Conservation (phyloP, 2,797 vertebrate genomes). For the Siniperca scherzeri region DNA sequence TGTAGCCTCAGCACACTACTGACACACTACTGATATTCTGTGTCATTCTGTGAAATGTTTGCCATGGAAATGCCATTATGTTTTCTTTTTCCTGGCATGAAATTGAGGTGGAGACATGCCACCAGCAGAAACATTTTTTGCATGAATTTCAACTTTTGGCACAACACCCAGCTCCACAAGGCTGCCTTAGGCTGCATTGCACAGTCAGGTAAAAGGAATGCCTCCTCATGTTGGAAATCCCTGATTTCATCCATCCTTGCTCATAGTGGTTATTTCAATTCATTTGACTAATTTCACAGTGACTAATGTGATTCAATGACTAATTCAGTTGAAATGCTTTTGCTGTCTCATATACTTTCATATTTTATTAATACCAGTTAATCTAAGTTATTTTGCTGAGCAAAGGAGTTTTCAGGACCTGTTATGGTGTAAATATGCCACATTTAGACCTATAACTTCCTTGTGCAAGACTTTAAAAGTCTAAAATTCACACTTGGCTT, state of each 20-base stretch:
- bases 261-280: neutral
- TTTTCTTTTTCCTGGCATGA: constrained; percentile 4
- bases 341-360: neutral
- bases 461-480: neutral
- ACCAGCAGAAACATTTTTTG: neutral
- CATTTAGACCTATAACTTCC: neutral
- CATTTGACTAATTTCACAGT: neutral
- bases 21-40: neutral
- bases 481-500: neutral
- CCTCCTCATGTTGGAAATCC: neutral
- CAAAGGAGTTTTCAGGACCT: neutral
- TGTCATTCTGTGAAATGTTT: constrained; percentile 11
- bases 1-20: neutral
- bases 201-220: neutral
- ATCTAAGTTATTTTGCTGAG: neutral
- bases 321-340: neutral
- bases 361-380: neutral
- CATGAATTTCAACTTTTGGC: constrained; percentile 17
- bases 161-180: neutral
- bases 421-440: constrained; percentile 15
- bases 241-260: neutral
- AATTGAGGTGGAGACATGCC: neutral
- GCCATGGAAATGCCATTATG: neutral
- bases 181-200: neutral
- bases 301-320: neutral